Evolutionary conservation across 2,113 vertebrate species (phyloP).

Genomic region (Brachyhypopomus gauderio): DNA sequence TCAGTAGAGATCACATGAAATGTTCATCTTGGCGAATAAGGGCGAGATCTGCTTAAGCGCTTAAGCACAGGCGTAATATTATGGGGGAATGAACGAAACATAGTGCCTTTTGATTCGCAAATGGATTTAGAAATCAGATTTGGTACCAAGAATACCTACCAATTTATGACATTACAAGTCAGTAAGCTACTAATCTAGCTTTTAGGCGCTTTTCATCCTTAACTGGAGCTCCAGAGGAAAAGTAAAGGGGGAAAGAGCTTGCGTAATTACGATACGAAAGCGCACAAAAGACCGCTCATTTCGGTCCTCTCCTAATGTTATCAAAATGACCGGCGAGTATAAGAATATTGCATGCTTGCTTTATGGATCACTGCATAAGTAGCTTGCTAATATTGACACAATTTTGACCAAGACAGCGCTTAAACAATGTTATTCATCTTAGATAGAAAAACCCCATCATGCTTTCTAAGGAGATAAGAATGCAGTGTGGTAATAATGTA

Average conservation of each 20-base stretch:
- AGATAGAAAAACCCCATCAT: neutral
- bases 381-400: neutral
- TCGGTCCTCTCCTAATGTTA: neutral
- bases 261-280: neutral
- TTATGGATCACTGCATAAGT: neutral
- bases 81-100: conserved; percentile 36
- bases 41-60: conserved; percentile 50
- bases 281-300: neutral
- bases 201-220: neutral
- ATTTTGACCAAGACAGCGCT: neutral
- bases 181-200: neutral
- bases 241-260: neutral
- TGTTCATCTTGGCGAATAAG: conserved; percentile 80
- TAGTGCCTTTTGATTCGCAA: conserved; percentile 24
- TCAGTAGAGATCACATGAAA: conserved; percentile 86
- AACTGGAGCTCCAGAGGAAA: neutral
- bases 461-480: conserved; percentile 1
- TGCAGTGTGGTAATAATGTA: too few relatives aligned
- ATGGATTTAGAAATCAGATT: conserved; percentile 11
- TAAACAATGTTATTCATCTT: neutral
- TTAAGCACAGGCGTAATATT: conserved; percentile 45
- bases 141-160: conserved; percentile 4
- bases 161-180: neutral
- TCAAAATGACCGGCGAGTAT: too few relatives aligned
- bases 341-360: too few relatives aligned